Base-by-base conservation (phyloP, 2,888 invertebrate species). In the Apodemia duryi region DNA sequence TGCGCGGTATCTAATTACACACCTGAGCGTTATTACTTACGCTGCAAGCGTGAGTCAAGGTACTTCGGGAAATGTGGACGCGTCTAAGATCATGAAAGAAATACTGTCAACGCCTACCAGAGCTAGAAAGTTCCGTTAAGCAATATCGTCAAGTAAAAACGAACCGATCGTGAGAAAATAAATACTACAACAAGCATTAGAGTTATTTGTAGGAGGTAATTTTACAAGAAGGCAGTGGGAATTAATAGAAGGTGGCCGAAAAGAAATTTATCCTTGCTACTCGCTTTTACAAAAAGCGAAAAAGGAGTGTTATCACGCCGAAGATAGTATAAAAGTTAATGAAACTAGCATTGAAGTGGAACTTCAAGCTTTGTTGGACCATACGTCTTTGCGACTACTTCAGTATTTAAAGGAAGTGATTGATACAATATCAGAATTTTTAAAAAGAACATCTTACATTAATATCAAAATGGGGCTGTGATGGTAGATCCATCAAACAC, bases 401-500 rank as follows among this genome's bases (percentile, higher is more conserved):
- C n/a, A 51, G 32, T 63, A 63, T 52, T 35, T 63, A 29, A 63
- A 63, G 35, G 52, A 63, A 35, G 52, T 63, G 3, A 51, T 52
- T 7, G 21, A 29, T 32, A 63, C 63, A 2, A 35, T 63, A 54
- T n/a, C 63, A 21, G 63, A 38, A 2, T n/a, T 41, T n/a, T 28
- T 28, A 63, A 11, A 63, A 41, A 28, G 41, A 63, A 63, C 35
- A 63, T 51, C 51, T 63, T 4, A 10, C 13, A 6, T 51, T 63
- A 51, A 52, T 63, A 63, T 63, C 63, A 21, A 63, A 63, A 29
- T 63, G 49, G 63, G 63, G 63, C 11, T 63, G 63, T 63, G 63
- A 63, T 63, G 63, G n/a, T n/a, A n/a, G 51, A 63, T 35, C 32
- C 5, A 35, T 35, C 32, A 35, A 35, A 35, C 32, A 5, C 32